Conservation (phyloP, 2,113 vertebrate species). For the Notothenia coriiceps region DNA sequence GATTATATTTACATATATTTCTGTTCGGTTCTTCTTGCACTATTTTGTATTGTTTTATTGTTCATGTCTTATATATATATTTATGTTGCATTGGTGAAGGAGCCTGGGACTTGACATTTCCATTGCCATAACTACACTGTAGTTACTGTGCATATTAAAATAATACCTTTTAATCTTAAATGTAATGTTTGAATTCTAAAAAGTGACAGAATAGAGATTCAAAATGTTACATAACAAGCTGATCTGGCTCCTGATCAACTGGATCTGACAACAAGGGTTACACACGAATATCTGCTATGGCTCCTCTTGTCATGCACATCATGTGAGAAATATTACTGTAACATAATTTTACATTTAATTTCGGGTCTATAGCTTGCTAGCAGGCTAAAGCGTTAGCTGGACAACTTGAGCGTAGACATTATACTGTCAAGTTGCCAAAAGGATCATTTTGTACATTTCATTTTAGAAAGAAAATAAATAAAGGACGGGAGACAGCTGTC, state of each 20-base stretch:
- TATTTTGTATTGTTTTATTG: too few relatives aligned
- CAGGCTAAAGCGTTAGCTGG: constrained; percentile 46
- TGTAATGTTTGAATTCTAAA: neutral
- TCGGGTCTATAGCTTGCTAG: neutral
- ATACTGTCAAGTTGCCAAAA: constrained; percentile 17
- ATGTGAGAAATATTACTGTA: neutral
- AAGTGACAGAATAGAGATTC: constrained; percentile 4
- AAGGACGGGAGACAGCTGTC: neutral
- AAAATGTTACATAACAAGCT: constrained; percentile 46
- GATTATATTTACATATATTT: too few relatives aligned
- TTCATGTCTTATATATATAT: too few relatives aligned
- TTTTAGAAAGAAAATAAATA: neutral
- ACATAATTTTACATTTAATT: neutral
- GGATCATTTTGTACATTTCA: neutral
- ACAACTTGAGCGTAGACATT: constrained; percentile 34
- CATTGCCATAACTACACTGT: too few relatives aligned
- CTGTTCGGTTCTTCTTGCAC: too few relatives aligned
- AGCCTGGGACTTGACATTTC: too few relatives aligned
- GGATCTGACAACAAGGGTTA: constrained; percentile 3
- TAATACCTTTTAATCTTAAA: too few relatives aligned
- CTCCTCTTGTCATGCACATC: neutral
- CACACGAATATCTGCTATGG: neutral
- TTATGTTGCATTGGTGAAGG: too few relatives aligned
- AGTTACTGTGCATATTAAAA: too few relatives aligned
- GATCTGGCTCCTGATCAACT: constrained; percentile 20